phyloP scores from a whole-genome alignment of 2,797 vertebrate species.

The Halcyon smyrnensis region DNA sequence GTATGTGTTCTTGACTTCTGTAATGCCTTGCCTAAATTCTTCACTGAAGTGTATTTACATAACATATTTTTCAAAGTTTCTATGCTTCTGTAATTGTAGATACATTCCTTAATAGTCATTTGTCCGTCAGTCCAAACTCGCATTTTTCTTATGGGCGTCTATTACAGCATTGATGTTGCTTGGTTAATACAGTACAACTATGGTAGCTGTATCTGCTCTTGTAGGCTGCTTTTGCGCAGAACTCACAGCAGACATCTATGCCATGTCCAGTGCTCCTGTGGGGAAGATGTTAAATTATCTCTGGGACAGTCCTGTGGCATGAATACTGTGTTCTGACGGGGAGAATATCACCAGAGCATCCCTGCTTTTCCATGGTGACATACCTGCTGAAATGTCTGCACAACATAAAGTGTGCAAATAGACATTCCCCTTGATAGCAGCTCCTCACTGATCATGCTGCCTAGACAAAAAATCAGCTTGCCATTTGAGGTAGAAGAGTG shows the following conservation, averaged over 20 bases:
- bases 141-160: neutral
- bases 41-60: neutral
- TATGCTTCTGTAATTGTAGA: neutral
- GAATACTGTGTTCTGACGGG: neutral
- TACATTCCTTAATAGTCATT: neutral
- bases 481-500: neutral
- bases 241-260: neutral
- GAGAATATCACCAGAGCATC: neutral
- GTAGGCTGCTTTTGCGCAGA: neutral
- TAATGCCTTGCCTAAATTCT: neutral
- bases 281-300: neutral
- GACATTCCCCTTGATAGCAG: neutral
- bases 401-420: neutral
- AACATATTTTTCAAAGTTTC: neutral
- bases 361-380: neutral
- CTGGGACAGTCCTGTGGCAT: neutral
- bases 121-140: neutral
- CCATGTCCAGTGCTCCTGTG: neutral
- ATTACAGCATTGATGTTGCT: neutral
- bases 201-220: neutral
- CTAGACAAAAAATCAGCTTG: neutral
- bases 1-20: neutral
- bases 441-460: neutral
- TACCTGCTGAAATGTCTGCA: neutral
- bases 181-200: fast-evolving